Evolutionary conservation across 2,888 invertebrate species (phyloP), one percentile per base, ranked within the genome.

Genomic region (Parasteatoda lunata): DNA sequence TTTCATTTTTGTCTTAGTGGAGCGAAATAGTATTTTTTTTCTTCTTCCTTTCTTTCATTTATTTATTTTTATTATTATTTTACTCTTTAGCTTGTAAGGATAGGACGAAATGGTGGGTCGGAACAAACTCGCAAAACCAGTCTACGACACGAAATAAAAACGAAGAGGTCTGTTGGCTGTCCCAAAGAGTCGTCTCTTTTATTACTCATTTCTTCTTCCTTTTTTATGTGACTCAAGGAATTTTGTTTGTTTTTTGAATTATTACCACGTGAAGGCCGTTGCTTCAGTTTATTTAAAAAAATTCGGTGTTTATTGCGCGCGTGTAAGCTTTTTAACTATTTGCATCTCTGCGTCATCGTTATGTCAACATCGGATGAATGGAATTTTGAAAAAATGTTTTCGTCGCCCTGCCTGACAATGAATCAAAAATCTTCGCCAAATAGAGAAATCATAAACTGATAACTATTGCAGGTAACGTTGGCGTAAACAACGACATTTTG

Each of bases 121-220:
- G 51, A 13, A 8, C n/a, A 30, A 73, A 73, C 54, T 59, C 54
- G 73, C 73, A 54, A 73, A 73, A 73, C 73, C 54, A 45, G 73
- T 73, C 54, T 30, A 7, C n/a, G 49, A 48, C 49, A 13, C 49
- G 47, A 48, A 30, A 73, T n/a, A 54, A 73, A 73, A 73, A 54
- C 54, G 54, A 51, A 71, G n/a, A 30, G 30, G 30, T 15, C 51
- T 69, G n/a, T 48, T 15, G 9, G 47, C 45, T 73, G 73, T 73
- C 73, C 54, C 73, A 73, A 73, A 54, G 15, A 30, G 54, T 54
- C 54, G 47, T 71, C 70, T 51, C 70, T 30, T 59, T 59, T 59
- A 59, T 59, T 59, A 13, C 59, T 59, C 30, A 30, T 30, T 30
- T 30, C 30, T 30, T 30, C 30, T 30, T 30, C 30, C 30, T 30